These are phyloP conservation scores for Zaprionus tsacasi DNA, from an alignment of 1,140 invertebrate species.

Conservation along the genomic window DNA sequence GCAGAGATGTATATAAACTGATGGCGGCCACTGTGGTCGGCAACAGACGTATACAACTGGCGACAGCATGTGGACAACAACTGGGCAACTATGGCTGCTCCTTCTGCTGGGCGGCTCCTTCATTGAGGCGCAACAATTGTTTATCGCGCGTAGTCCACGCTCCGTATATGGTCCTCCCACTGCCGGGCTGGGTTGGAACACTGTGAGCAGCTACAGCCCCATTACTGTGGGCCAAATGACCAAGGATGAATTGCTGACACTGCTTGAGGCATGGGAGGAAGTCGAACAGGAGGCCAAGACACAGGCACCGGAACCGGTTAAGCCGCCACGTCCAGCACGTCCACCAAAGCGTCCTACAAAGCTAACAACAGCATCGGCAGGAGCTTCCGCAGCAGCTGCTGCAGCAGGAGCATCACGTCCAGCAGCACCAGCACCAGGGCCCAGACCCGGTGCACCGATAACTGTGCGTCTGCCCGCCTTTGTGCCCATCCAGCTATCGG, in stretches of 20 bases:
- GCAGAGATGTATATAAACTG: constrained; percentile 33
- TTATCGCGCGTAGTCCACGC: constrained; percentile 48
- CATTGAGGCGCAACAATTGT: constrained; percentile 37
- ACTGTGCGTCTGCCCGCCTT: constrained; percentile 71
- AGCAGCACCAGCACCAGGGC: constrained; percentile 12
- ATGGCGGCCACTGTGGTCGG: not conserved
- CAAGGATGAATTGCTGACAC: constrained; percentile 74
- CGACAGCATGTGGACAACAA: constrained; percentile 28
- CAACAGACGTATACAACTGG: constrained; percentile 32
- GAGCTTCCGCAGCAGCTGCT: constrained; percentile 33
- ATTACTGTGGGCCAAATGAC: constrained; percentile 70
- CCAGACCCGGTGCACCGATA: constrained; percentile 45
- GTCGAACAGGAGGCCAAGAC: constrained; percentile 52
- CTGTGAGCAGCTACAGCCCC: constrained; percentile 49
- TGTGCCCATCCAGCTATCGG: constrained; percentile 73
- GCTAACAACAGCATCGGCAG: not conserved
- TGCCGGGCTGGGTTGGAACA: constrained; percentile 50
- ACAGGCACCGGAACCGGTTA: constrained; percentile 17
- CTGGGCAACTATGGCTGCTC: constrained; percentile 16
- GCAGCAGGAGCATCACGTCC: constrained; percentile 46
- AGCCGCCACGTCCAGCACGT: constrained; percentile 27
- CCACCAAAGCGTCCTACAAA: constrained; percentile 14
- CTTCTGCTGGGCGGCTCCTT: constrained; percentile 21
- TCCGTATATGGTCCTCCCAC: constrained; percentile 43
- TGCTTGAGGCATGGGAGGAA: constrained; percentile 76